Conservation (phyloP, 1,140 invertebrate species). For the Armadillidium nasatum region DNA sequence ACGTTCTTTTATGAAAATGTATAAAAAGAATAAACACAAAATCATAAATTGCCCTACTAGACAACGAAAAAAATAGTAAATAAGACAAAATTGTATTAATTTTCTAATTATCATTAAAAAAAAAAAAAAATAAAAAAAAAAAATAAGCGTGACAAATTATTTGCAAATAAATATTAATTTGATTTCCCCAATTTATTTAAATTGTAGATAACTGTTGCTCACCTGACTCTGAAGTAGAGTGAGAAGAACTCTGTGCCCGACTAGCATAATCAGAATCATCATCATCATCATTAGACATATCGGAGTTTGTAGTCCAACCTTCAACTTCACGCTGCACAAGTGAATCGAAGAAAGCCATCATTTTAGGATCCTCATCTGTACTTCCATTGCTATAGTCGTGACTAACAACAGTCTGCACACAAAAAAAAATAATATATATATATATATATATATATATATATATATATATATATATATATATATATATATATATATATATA, state of each 20-base stretch:
- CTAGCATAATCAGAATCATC: not conserved
- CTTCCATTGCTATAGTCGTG: slow-evolving; percentile 56
- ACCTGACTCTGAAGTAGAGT: not conserved
- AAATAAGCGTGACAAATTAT: not conserved
- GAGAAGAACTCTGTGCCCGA: not conserved
- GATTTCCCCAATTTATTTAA: not conserved
- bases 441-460: not conserved
- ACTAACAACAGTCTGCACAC: slow-evolving; percentile 37
- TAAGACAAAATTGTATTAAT: too few relatives aligned
- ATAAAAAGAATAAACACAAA: too few relatives aligned
- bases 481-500: not conserved
- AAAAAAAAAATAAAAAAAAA: not conserved
- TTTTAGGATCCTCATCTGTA: slow-evolving; percentile 80
- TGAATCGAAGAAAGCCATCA: slow-evolving; percentile 96
- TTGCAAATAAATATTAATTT: not conserved
- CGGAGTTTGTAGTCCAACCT: slow-evolving; percentile 50
- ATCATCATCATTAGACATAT: slow-evolving; percentile 40
- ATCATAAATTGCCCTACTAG: too few relatives aligned
- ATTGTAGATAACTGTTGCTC: not conserved
- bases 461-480: slow-evolving; percentile 11
- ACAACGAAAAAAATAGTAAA: too few relatives aligned
- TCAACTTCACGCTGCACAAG: slow-evolving; percentile 84
- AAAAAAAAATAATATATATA: not conserved
- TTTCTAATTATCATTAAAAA: not conserved
- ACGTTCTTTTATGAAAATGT: too few relatives aligned